Conservation (phyloP, 1,140 invertebrate species). For the Philopotamus ludificatus region DNA sequence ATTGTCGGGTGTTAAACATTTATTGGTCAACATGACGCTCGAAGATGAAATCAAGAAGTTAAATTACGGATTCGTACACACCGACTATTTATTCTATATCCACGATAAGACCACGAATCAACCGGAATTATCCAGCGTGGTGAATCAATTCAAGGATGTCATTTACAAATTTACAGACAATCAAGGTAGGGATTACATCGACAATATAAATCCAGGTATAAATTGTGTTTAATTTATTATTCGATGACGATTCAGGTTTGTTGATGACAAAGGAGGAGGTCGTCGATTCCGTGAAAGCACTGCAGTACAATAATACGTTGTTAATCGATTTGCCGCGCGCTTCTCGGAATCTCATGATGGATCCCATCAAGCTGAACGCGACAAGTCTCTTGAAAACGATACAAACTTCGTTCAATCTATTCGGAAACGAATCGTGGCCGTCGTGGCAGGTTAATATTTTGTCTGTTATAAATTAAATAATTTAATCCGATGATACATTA, state of each 20-base stretch:
- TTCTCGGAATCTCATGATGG: constrained; percentile 30
- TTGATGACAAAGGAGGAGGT: constrained; percentile 48
- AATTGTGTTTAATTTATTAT: constrained; percentile 8
- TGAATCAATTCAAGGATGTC: constrained; percentile 60
- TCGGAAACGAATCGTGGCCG: constrained; percentile 48
- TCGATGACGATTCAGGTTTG: constrained; percentile 36
- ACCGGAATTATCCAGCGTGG: constrained; percentile 55
- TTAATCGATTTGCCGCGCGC: constrained; percentile 48
- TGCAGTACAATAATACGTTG: constrained; percentile 44
- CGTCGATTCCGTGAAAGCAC: constrained; percentile 42
- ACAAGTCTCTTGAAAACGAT: constrained; percentile 34
- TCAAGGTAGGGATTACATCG: constrained; percentile 47
- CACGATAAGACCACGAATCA: constrained; percentile 62
- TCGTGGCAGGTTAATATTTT: constrained; percentile 50
- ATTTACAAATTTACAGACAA: constrained; percentile 57
- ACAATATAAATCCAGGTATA: not conserved
- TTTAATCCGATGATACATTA: not conserved
- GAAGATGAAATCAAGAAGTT: constrained; percentile 50
- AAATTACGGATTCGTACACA: constrained; percentile 44
- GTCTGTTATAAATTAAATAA: not conserved
- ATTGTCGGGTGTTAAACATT: constrained; percentile 63
- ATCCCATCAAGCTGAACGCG: constrained; percentile 28
- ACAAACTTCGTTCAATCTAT: constrained; percentile 43
- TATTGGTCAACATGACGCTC: constrained; percentile 60
- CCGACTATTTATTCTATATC: constrained; percentile 60